phyloP scores from a whole-genome alignment of 2,888 invertebrate species.

The Adineta ricciae region DNA sequence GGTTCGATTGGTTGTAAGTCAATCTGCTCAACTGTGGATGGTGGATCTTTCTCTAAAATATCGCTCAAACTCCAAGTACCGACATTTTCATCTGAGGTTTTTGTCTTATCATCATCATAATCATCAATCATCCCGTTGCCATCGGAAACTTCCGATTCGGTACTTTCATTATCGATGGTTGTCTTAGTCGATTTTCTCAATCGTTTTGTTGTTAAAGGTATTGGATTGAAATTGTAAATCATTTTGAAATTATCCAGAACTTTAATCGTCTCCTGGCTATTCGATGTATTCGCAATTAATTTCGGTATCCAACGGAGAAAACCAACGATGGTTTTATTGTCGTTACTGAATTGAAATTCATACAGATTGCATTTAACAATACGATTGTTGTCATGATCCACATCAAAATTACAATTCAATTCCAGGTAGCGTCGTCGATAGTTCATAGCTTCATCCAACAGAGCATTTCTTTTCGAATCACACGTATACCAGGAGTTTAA shows the following conservation, averaged over 20 bases:
- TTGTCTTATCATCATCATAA: neutral
- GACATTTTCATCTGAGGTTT: neutral
- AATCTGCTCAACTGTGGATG: neutral
- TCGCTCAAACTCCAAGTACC: neutral
- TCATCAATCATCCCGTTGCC: neutral
- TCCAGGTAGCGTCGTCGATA: neutral
- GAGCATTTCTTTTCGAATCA: neutral
- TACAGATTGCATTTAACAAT: neutral
- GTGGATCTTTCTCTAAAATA: neutral
- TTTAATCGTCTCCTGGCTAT: neutral
- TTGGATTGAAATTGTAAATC: neutral
- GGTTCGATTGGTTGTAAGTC: neutral
- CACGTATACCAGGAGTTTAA: neutral
- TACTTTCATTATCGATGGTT: neutral
- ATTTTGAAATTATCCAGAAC: neutral
- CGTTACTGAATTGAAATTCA: neutral
- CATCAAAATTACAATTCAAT: neutral
- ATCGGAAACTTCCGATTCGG: no score
- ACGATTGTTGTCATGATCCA: neutral
- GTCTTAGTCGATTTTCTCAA: neutral
- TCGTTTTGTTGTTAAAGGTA: conserved; percentile 7
- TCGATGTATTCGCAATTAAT: neutral
- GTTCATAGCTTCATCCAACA: neutral
- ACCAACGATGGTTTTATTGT: neutral
- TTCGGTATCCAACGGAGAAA: conserved; percentile 8